Base-by-base conservation (phyloP, 2,797 vertebrate genomes). In the Peromyscus nudipes region DNA sequence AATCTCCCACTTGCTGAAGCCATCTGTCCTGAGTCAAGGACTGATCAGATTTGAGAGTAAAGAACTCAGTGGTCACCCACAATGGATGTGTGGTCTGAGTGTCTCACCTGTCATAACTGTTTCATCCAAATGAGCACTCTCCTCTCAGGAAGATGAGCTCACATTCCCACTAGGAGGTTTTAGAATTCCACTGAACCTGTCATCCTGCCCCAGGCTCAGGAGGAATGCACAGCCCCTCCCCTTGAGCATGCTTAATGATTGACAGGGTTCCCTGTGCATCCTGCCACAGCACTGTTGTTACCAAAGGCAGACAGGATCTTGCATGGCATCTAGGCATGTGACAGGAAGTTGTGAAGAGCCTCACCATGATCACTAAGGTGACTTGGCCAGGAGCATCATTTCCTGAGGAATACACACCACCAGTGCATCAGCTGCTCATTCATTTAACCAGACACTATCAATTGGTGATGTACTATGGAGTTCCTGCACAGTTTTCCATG, bases 401-500 rank as follows among this genome's bases (percentile, higher is more conserved):
- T 40, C 62, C 55, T 14, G 0, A 9, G 37, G 1, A 23, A 1
- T 0, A 0, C 31, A 25, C 1, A 40, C 17, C 0, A 1, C 29
- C 17, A 0, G 1, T 6, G 37, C 65, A 43, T 52, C 37, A 23
- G 43, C n/a, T n/a, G 17, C 23, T 40, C 1, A 0, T 43, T 83
- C 55, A 7, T 52, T 64, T 55, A 64, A 31, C 31, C 60, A 10
- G 16, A 31, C 52, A 17, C 31, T 49, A 2, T 2, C 52, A 1
- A 8, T 2, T 37, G 27, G n/a, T 5, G 0, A 75, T 31, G 13
- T 34, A 5, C 57, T 49, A 0, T 62, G 4, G 16, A 82, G 92
- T 85, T 64, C 9, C 79, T 52, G 8, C 11, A 2, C 29, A 9
- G 76, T 57, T 43, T 49, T 31, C 52, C 71, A 0, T 9, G 25